Base-by-base conservation (phyloP, 2,113 vertebrate species). In the Hippocampus zosterae region DNA sequence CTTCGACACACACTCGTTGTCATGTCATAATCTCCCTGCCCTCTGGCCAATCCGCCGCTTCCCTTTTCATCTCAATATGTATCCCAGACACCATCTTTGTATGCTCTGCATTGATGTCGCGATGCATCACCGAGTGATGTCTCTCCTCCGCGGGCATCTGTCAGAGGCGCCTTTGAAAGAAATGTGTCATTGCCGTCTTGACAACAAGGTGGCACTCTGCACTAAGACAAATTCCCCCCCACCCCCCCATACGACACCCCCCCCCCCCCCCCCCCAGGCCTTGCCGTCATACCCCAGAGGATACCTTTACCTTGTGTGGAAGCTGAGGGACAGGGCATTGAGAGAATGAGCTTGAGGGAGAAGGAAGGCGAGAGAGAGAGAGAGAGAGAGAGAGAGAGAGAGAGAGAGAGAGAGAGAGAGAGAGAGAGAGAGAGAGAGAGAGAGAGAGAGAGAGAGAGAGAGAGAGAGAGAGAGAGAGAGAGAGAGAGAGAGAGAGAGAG, bases 141-240 rank as follows among this genome's bases (percentile, higher is more conserved):
- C 70, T 78, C 74, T 64, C 72, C 55, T 69, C 76, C 80, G 18
- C 65, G 62, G 72, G 82, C n/a, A 8, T 79, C 69, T 88, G 82
- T 85, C 81, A 89, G 62, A 53, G 71, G 69, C 74, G 74, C 72
- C 79, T 89, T 81, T 84, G 75, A 88, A 81, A 79, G 84, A 85
- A 91, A 86, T 82, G 75, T 92, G 92, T 89, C 89, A 92, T 93
- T 92, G 89, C 92, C 82, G 76, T 68, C 84, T 81, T 90, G 91
- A 90, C 92, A 93, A 92, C 92, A 93, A 93, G 92, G 91, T 92
- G 92, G 92, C 92, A 92, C 91, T 92, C 90, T 91, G 89, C 90
- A 87, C 92, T 86, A 92, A 92, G 88, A 88, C 88, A 92, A 91
- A 87, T 90, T 90, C 88, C 92, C 92, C 92, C 76, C 5, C 87